Percentiles rank a stretch among this genome's conserved stretches.
Evolutionary conservation across 23 tunicate genomes (phyloP).

Genomic region (Botrylloides violaceus): DNA sequence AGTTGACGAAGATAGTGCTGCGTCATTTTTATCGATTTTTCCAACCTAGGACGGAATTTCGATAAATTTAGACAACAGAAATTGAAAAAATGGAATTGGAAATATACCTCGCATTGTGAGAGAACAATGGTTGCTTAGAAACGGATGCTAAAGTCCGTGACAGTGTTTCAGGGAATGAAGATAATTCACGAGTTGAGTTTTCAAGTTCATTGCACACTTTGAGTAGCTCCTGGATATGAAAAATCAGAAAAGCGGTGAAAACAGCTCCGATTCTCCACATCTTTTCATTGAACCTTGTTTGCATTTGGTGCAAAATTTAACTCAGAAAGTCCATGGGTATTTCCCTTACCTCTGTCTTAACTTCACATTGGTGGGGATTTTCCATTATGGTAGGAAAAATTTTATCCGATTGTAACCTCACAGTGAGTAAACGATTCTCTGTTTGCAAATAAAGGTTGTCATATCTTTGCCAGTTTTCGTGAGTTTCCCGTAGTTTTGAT

Average conservation of each 20-base stretch:
- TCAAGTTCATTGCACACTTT: constrained; percentile 4
- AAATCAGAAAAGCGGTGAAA: too few relatives aligned
- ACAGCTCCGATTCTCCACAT: too few relatives aligned
- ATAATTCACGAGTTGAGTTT: not conserved
- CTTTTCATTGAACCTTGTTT: too few relatives aligned
- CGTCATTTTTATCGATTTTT: constrained; percentile 5
- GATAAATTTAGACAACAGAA: too few relatives aligned
- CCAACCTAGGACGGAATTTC: constrained; percentile 2
- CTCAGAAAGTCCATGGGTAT: too few relatives aligned
- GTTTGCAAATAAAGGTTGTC: constrained; percentile 15
- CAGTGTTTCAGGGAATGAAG: constrained; percentile 5
- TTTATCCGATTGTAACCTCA: constrained; percentile 16
- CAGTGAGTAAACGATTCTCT: constrained; percentile 11
- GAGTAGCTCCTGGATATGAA: constrained; percentile 10
- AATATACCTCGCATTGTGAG: too few relatives aligned
- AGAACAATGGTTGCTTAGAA: too few relatives aligned
- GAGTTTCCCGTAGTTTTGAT: constrained; percentile 5
- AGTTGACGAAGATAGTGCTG: not conserved
- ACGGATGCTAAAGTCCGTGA: not conserved
- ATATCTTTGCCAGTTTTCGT: constrained; percentile 14
- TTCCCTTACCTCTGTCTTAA: constrained; percentile 26
- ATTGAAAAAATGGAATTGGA: too few relatives aligned
- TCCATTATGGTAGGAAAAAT: constrained; percentile 1
- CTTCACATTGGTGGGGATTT: constrained; percentile 35
- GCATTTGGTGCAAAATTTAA: too few relatives aligned